Base-by-base conservation (phyloP, 2,888 invertebrate genomes). In the Tachina fera region DNA sequence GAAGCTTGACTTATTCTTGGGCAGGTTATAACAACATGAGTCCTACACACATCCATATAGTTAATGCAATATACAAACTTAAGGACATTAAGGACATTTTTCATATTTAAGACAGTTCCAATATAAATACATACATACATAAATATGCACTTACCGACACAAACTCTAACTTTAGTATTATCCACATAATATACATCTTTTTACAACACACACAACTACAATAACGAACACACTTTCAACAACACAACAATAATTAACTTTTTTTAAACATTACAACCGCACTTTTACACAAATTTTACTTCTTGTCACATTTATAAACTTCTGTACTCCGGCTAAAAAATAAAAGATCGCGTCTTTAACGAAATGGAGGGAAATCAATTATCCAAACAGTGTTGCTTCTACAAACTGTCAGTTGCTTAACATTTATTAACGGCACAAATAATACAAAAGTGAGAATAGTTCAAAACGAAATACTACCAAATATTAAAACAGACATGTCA, bases 401-500 rank as follows among this genome's bases (percentile, higher is more conserved):
- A 58, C 9, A n/a, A 45, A 60, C 9, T 39, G 60, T 16, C 68
- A 70, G 13, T 13, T 31, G 31, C 6, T 31, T 31, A 19, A 61
- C 51, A 11, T 9, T 8, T 19, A 53, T 19, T 9, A 70, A 16
- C 41, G 43, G 13, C 41, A 70, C 19, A 70, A 31, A 6, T 31
- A 41, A 4, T 41, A 39, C 19, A 63, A 63, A 68, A 53, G 16
- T 19, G 47, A 49, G 31, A 49, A n/a, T 16, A 67, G 14, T 70
- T 41, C 1, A 19, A 53, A 19, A 9, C 2, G 13, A 3, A 63
- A 10, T 13, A n/a, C 9, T 41, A 31, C 3, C 45, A 1, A 22
- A 19, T 53, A 11, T 41, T 5, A 53, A 53, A 51, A 61, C 60
- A 61, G 74, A 19, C 39, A 19, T 49, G 61, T 74, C 16, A 51